Evolutionary conservation across 2,888 invertebrate genomes (phyloP), one percentile per base, ranked within the genome.

Genomic region (Noctua janthe): DNA sequence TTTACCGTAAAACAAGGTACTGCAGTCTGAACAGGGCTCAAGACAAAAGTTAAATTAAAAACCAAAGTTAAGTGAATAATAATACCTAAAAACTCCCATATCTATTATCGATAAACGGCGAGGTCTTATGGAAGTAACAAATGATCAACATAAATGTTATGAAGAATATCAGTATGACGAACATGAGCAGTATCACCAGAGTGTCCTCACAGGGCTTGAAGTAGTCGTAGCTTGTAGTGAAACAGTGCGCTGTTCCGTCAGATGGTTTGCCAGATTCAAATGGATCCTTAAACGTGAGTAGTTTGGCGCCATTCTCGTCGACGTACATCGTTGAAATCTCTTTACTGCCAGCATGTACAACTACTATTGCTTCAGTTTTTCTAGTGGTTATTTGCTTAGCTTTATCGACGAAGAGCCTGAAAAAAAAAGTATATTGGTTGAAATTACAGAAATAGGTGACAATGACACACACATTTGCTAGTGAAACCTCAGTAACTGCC

Each of bases 181-280:
- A 56, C 78, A 91, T 80, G 0, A 91, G 56, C 0, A 87, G 67
- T 0, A 91, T 71, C 0, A 90, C 35, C 0, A 85, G 69, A 2
- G 13, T 49, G 23, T 90, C 82, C 23, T 88, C 79, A 70, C 93
- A 93, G 0, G 89, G 89, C 0, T 81, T 78, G n/a, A 78, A 76
- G 75, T 81, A 93, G 23, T 88, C 79, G 7, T 74, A 75, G 15
- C 81, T 86, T 59, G 62, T 76, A 3, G 59, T 15, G 8, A 74
- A 17, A 85, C 76, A 54, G 59, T 51, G 43, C 81, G 86, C 0
- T 13, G 43, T 54, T 23, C 62, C 8, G 23, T 51, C n/a, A 13
- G 72, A 75, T 23, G 54, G 74, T 56, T 7, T 5, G 0, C 20
- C 35, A 43, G 67, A 59, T 13, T 51, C 5, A 35, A 72, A 85